These are phyloP conservation scores for Thalassophryne amazonica DNA, from an alignment of 2,797 vertebrate genomes.

Conservation along the genomic window DNA sequence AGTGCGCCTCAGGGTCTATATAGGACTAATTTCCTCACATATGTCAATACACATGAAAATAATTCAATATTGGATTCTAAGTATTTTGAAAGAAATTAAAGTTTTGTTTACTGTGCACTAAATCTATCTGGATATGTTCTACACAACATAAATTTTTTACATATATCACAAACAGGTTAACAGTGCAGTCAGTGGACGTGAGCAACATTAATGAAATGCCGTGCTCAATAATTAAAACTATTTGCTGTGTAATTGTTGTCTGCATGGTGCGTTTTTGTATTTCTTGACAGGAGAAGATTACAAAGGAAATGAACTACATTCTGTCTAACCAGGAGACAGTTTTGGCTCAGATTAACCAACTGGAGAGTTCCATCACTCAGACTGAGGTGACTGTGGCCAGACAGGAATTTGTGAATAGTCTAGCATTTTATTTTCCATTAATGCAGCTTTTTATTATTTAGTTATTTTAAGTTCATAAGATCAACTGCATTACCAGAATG, in stretches of 20 bases:
- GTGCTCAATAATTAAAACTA: not conserved
- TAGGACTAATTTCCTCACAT: too few relatives aligned
- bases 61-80: too few relatives aligned
- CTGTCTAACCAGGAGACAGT: constrained; percentile 92
- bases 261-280: not conserved
- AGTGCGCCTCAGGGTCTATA: too few relatives aligned
- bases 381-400: constrained; percentile 81
- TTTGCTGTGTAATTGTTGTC: not conserved
- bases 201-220: not conserved
- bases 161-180: not conserved
- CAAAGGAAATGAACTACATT: constrained; percentile 91
- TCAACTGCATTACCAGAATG: too few relatives aligned
- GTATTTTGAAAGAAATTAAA: too few relatives aligned
- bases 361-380: constrained; percentile 90
- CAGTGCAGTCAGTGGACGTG: not conserved
- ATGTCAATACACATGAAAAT: too few relatives aligned
- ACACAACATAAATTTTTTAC: too few relatives aligned
- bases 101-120: too few relatives aligned
- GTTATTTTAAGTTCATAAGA: too few relatives aligned
- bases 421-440: too few relatives aligned
- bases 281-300: constrained; percentile 89
- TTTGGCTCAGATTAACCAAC: constrained; percentile 89
- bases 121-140: too few relatives aligned
- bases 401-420: constrained; percentile 7
- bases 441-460: too few relatives aligned